phyloP scores from a whole-genome alignment of 2,888 invertebrate genomes.

The Troglohyphantes excavatus region DNA sequence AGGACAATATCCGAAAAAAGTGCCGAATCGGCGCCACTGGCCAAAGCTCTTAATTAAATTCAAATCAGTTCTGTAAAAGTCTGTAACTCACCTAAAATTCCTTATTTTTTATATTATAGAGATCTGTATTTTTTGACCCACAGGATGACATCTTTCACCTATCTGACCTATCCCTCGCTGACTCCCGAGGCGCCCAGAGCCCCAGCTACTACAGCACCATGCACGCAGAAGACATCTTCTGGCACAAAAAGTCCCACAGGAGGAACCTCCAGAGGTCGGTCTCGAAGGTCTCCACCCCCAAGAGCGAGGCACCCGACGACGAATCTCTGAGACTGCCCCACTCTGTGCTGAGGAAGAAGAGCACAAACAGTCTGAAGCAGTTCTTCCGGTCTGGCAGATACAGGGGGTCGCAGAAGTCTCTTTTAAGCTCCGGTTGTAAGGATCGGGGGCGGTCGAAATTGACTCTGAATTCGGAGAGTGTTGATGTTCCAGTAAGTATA shows the following conservation, averaged over 20 bases:
- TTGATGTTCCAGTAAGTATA: constrained; percentile 19
- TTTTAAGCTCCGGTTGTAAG: constrained; percentile 23
- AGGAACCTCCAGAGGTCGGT: constrained; percentile 36
- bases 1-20: too few relatives aligned
- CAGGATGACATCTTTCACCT: constrained; percentile 78
- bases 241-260: constrained; percentile 45
- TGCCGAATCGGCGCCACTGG: too few relatives aligned
- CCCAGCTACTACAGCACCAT: constrained; percentile 71
- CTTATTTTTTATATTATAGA: not conserved
- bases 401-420: constrained; percentile 67
- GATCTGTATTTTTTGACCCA: not conserved
- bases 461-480: constrained; percentile 12
- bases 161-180: constrained; percentile 74
- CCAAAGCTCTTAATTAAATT: too few relatives aligned
- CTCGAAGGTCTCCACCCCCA: constrained; percentile 42
- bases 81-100: too few relatives aligned
- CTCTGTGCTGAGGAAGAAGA: constrained; percentile 30
- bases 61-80: too few relatives aligned
- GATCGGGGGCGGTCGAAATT: constrained; percentile 10
- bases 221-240: constrained; percentile 67
- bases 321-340: constrained; percentile 16
- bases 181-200: constrained; percentile 64
- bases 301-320: constrained; percentile 60
- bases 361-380: constrained; percentile 65
- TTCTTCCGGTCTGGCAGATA: constrained; percentile 64